A percentile compares a stretch with the other conserved stretches of the same genome.
Conservation (phyloP, 2,888 invertebrate genomes). For the Callimorpha dominula region DNA sequence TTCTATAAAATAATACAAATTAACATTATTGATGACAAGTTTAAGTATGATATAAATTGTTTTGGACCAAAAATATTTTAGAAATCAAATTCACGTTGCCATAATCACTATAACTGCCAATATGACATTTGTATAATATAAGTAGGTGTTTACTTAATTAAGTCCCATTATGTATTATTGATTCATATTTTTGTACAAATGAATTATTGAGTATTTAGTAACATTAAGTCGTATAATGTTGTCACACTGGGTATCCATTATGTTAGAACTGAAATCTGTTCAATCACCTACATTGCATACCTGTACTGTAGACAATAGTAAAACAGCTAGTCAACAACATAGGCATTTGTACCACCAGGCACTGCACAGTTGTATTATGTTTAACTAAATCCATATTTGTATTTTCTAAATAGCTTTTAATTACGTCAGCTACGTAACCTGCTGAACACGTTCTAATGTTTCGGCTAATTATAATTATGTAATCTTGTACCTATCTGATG, state of each 20-base stretch:
- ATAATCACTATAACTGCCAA: constrained; percentile 83
- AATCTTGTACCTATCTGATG: not conserved
- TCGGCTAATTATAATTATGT: not conserved
- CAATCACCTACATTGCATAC: constrained; percentile 49
- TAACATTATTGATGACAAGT: constrained; percentile 69
- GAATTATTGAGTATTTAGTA: constrained; percentile 57
- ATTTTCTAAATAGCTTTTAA: constrained; percentile 40
- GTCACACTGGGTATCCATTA: constrained; percentile 49
- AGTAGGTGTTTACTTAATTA: constrained; percentile 51
- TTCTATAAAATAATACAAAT: constrained; percentile 67
- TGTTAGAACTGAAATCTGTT: constrained; percentile 51
- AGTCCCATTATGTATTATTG: constrained; percentile 58
- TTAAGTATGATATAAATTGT: constrained; percentile 70
- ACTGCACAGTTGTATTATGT: constrained; percentile 46
- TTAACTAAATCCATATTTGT: constrained; percentile 30
- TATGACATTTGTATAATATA: constrained; percentile 78
- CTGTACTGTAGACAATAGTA: constrained; percentile 51
- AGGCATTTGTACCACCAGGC: constrained; percentile 59
- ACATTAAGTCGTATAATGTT: constrained; percentile 32
- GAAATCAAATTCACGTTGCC: constrained; percentile 85
- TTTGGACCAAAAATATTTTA: constrained; percentile 85
- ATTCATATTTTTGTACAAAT: constrained; percentile 77
- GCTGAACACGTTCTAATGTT: not conserved
- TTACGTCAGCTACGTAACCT: constrained; percentile 18
- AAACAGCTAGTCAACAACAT: constrained; percentile 71